phyloP scores from a whole-genome alignment of 2,113 vertebrate species.

The Labeo rohita region DNA sequence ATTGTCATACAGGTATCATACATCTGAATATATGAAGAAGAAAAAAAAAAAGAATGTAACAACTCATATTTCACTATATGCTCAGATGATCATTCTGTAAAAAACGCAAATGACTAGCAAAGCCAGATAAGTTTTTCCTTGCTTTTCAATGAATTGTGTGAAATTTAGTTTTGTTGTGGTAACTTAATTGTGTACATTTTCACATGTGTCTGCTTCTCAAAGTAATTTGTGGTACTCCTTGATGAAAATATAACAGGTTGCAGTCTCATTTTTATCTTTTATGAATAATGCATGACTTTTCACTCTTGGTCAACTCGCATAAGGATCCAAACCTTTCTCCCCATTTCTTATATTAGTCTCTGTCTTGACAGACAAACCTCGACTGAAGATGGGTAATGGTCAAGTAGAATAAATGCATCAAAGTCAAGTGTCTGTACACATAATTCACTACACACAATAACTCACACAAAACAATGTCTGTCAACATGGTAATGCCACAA shows the following conservation, averaged over 20 bases:
- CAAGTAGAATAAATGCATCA: neutral
- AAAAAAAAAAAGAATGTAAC: slow-evolving; percentile 60
- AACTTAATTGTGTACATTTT: slow-evolving; percentile 9
- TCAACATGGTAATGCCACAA: neutral
- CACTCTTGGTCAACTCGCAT: neutral
- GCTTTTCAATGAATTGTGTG: slow-evolving; percentile 61
- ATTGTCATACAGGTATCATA: slow-evolving; percentile 42
- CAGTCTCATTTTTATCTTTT: neutral
- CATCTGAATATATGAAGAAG: neutral
- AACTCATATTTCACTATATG: neutral
- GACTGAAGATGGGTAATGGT: neutral
- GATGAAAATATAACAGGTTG: neutral
- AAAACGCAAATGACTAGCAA: neutral
- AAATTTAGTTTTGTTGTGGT: slow-evolving; percentile 53
- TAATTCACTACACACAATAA: neutral
- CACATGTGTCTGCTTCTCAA: neutral
- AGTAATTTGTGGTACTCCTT: neutral
- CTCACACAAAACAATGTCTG: neutral
- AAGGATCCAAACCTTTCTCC: neutral
- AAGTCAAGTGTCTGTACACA: neutral
- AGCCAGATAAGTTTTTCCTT: slow-evolving; percentile 5
- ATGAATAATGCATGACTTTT: neutral
- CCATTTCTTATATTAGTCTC: neutral
- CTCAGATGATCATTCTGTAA: neutral
- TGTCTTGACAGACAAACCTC: neutral